Conservation (phyloP, 2,888 invertebrate species). For the Hedychridium roseum region DNA sequence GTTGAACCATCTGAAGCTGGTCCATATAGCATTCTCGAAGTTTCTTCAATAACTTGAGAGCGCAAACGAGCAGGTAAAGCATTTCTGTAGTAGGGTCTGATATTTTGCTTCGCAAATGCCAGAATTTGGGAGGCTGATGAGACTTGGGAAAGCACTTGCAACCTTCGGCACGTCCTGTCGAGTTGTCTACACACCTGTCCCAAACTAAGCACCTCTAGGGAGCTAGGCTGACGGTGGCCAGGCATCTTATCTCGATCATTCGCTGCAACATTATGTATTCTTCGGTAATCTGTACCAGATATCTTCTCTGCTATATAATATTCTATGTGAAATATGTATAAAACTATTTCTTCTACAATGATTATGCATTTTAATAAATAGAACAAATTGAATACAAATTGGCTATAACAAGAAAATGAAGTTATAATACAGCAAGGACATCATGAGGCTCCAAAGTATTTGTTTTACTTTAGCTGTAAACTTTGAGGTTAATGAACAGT, state of each 20-base stretch:
- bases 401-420: not conserved
- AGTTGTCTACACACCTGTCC: constrained; percentile 60
- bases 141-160: constrained; percentile 61
- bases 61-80: constrained; percentile 58
- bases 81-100: constrained; percentile 60
- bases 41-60: constrained; percentile 59
- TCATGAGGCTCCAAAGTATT: no score
- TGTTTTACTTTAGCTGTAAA: no score
- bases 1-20: constrained; percentile 57
- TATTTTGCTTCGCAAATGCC: constrained; percentile 53
- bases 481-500: no score
- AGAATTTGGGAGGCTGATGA: constrained; percentile 58
- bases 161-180: constrained; percentile 58
- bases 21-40: constrained; percentile 56
- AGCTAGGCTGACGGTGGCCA: constrained; percentile 59
- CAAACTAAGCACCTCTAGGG: constrained; percentile 59
- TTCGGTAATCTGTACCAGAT: no score
- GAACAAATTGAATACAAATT: not conserved
- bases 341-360: no score
- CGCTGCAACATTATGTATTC: constrained; percentile 47
- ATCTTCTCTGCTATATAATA: no score
- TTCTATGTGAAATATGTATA: no score
- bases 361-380: not conserved
- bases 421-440: no score
- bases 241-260: constrained; percentile 56